phyloP scores from a whole-genome alignment of 2,888 invertebrate genomes.

The Ormyrus pomaceus region DNA sequence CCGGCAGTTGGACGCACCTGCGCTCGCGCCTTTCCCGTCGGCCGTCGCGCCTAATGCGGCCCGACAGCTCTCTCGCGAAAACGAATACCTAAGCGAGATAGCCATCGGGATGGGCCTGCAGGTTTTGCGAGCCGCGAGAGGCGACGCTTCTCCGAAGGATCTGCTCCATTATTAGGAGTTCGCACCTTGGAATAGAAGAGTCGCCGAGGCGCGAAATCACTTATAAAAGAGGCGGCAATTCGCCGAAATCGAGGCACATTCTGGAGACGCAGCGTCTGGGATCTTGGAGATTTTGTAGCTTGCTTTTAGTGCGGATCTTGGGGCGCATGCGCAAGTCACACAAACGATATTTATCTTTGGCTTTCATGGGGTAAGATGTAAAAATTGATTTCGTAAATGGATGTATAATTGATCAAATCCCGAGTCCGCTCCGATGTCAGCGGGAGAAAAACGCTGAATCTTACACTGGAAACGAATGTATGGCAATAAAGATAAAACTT shows the following conservation, averaged over 20 bases:
- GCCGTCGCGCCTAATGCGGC: slow-evolving; percentile 55
- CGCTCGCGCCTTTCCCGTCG: slow-evolving; percentile 48
- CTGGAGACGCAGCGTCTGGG: no score
- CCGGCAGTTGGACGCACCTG: slow-evolving; percentile 31
- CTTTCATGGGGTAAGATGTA: no score
- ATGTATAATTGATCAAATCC: neutral
- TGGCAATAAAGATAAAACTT: slow-evolving; percentile 50
- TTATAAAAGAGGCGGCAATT: no score
- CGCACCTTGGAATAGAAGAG: slow-evolving; percentile 49
- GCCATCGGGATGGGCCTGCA: neutral
- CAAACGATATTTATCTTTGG: no score
- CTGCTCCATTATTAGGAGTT: slow-evolving; percentile 35
- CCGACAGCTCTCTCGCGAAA: slow-evolving; percentile 29
- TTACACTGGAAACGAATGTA: slow-evolving; percentile 39
- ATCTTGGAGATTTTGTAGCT: no score
- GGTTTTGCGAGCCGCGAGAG: no score
- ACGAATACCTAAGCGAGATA: neutral
- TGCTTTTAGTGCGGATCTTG: no score
- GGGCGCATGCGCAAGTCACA: no score
- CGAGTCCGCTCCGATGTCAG: neutral
- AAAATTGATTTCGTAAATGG: neutral
- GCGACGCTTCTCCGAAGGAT: no score
- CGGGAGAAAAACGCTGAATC: neutral
- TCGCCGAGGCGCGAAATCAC: slow-evolving; percentile 23
- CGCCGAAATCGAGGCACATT: no score